Evolutionary conservation across 2,113 vertebrate species (phyloP).

Genomic region (Erinaceus europaeus): DNA sequence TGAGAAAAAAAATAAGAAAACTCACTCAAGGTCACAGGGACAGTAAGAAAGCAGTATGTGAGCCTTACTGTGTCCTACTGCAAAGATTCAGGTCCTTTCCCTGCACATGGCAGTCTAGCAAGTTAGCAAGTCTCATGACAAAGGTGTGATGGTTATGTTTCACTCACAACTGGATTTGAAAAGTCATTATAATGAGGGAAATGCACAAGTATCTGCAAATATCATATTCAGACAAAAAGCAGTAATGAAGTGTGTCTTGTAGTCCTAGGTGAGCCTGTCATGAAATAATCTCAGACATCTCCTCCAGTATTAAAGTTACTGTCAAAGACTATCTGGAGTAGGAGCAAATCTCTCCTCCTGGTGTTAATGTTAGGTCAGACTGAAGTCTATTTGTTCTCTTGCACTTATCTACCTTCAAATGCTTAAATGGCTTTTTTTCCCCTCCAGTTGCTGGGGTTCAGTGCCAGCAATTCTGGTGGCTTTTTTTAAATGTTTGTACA

Average conservation of each 20-base stretch:
- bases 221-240: background rate
- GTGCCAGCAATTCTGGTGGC: too few species aligned
- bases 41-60: background rate
- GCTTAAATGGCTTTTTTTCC: too few species aligned
- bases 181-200: background rate
- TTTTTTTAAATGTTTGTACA: background rate
- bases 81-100: background rate
- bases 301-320: background rate
- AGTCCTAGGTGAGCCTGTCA: background rate
- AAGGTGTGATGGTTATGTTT: background rate
- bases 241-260: background rate
- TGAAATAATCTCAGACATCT: background rate
- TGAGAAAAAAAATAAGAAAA: background rate
- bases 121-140: background rate
- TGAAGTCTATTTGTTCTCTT: background rate
- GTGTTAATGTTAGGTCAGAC: background rate
- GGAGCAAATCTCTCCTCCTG: background rate
- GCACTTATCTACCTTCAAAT: background rate
- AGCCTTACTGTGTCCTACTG: background rate
- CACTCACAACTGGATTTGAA: slow-evolving; percentile 6
- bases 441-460: too few species aligned
- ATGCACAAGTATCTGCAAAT: background rate
- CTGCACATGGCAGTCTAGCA: background rate
- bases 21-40: background rate
- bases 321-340: background rate